A percentile compares a stretch with the other conserved stretches of the same genome.
Conservation (phyloP, 1,140 invertebrate genomes). For the Nymphalis io region DNA sequence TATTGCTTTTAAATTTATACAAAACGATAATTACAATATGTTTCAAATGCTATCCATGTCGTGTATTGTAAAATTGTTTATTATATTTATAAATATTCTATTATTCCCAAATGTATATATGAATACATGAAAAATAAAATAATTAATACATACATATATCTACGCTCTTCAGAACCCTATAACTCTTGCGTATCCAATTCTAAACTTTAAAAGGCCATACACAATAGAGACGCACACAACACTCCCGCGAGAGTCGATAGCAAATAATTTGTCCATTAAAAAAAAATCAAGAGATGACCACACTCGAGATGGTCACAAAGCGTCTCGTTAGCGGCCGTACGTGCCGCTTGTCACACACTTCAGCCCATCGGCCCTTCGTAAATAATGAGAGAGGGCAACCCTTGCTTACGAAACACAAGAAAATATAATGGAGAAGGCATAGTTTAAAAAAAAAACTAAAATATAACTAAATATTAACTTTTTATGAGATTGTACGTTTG, state of each 20-base stretch:
- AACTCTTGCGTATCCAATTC: no score
- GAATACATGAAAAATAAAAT: no score
- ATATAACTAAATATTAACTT: no score
- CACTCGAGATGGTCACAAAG: conserved; percentile 76
- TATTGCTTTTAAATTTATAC: no score
- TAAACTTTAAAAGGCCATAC: conserved; percentile 59
- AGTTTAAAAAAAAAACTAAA: background rate
- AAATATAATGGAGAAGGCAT: conserved; percentile 41
- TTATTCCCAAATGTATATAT: no score
- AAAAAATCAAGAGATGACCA: conserved; percentile 73
- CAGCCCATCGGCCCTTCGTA: conserved; percentile 77
- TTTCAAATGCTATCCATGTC: no score
- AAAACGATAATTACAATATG: no score
- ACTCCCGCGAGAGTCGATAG: conserved; percentile 54
- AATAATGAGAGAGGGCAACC: conserved; percentile 78
- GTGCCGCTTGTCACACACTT: conserved; percentile 77
- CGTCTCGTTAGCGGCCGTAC: conserved; percentile 77
- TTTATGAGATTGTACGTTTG: no score
- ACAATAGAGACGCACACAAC: conserved; percentile 46
- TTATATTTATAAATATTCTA: no score
- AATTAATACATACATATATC: no score
- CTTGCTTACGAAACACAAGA: conserved; percentile 42
- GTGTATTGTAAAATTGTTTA: no score
- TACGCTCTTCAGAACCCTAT: no score
- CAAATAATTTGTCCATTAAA: conserved; percentile 79